Conservation (phyloP, 2,113 vertebrate species). For the Puffinus mauretanicus region DNA sequence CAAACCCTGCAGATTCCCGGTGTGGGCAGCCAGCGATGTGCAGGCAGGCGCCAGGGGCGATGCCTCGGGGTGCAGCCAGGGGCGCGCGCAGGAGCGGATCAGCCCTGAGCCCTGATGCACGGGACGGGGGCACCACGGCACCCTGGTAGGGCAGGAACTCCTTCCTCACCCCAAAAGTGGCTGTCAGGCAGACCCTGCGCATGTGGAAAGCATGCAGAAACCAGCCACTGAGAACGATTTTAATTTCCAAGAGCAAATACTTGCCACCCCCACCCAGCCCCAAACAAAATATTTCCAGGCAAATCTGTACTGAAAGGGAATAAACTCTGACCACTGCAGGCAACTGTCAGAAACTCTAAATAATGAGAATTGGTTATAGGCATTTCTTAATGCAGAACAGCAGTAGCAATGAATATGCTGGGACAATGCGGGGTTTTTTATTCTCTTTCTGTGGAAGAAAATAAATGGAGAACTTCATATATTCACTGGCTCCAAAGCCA, state of each 20-base stretch:
- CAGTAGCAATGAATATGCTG: slow-evolving; percentile 37
- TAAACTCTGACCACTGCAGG: slow-evolving; percentile 34
- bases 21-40: not conserved
- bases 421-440: not conserved
- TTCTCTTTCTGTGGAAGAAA: slow-evolving; percentile 28
- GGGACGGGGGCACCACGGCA: fast-evolving
- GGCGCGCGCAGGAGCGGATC: not conserved
- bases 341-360: slow-evolving; percentile 20
- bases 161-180: not conserved
- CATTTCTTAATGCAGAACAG: slow-evolving; percentile 42
- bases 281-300: not conserved
- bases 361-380: slow-evolving; percentile 22
- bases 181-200: not conserved
- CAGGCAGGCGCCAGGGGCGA: fast-evolving
- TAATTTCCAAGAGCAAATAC: not conserved
- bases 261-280: not conserved
- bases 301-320: not conserved
- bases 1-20: no score
- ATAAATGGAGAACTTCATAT: slow-evolving; percentile 23
- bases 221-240: not conserved
- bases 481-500: slow-evolving; percentile 9
- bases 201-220: not conserved
- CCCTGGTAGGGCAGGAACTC: not conserved
- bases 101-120: fast-evolving
- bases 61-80: not conserved